phyloP scores from a whole-genome alignment of 2,113 vertebrate genomes.

The Ailurus styani region DNA sequence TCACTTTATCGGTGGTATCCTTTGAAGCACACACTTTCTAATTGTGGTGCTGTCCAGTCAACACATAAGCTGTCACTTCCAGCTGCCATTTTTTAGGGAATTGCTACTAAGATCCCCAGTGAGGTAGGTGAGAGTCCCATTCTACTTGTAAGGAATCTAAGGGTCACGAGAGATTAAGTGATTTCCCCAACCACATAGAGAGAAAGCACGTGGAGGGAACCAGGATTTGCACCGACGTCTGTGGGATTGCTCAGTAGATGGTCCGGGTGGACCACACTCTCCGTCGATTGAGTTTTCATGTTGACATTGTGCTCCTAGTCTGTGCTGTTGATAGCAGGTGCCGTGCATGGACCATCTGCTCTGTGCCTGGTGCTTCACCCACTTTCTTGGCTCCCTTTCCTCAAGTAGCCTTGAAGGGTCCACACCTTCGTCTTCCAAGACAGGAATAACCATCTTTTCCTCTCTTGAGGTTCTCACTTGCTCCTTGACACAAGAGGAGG shows the following conservation, averaged over 20 bases:
- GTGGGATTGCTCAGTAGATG: background rate
- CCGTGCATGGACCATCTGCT: rapidly evolving
- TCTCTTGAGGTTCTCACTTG: background rate
- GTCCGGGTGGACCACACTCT: background rate
- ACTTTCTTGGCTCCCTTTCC: background rate
- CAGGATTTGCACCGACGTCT: background rate
- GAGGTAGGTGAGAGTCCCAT: background rate
- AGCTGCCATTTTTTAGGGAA: background rate
- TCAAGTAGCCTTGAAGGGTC: too few relatives aligned
- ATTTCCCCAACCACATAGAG: background rate
- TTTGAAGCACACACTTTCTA: background rate
- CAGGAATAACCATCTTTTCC: background rate
- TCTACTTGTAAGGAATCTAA: background rate
- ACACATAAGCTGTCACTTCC: background rate
- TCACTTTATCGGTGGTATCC: background rate
- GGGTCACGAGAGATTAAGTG: background rate
- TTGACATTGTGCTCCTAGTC: background rate
- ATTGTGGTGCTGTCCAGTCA: background rate
- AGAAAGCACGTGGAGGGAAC: background rate
- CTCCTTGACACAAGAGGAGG: background rate
- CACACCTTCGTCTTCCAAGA: background rate
- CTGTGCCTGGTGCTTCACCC: background rate
- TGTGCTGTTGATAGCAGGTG: background rate
- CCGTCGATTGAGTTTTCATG: background rate
- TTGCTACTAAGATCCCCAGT: background rate